A percentile compares a stretch with the other conserved stretches of the same genome.
Conservation (phyloP, 1,140 invertebrate species). For the Mylabris phalerata region DNA sequence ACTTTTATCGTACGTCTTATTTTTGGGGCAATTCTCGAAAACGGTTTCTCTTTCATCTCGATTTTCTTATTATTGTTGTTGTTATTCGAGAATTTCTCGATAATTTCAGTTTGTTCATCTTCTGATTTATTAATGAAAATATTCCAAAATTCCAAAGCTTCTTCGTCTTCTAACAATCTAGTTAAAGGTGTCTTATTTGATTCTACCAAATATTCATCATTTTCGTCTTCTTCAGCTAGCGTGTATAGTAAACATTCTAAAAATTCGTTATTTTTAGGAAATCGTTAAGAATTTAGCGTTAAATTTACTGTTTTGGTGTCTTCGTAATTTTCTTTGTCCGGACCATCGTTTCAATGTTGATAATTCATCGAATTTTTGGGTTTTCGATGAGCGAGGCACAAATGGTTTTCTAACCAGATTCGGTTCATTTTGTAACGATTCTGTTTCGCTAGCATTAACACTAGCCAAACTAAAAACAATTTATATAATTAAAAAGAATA, state of each 20-base stretch:
- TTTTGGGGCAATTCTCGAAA: conserved; percentile 25
- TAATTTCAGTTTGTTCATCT: conserved; percentile 28
- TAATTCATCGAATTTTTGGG: conserved; percentile 52
- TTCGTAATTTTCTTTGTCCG: conserved; percentile 68
- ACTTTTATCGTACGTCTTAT: conserved; percentile 28
- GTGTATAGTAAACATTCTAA: conserved; percentile 29
- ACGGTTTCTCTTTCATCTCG: conserved; percentile 5
- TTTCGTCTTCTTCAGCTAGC: conserved; percentile 27
- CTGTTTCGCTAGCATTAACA: conserved; percentile 39
- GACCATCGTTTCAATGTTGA: conserved; percentile 76
- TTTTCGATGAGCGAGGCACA: background rate
- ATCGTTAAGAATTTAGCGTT: conserved; percentile 2
- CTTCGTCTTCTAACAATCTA: conserved; percentile 25
- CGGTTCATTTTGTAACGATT: conserved; percentile 66
- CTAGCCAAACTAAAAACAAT: conserved; percentile 24
- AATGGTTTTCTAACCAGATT: conserved; percentile 41
- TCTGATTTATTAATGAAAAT: conserved; percentile 31
- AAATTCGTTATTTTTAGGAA: conserved; percentile 7
- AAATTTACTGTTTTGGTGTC: conserved; percentile 58
- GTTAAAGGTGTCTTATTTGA: conserved; percentile 30
- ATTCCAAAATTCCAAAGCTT: conserved; percentile 32
- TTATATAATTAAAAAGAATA: conserved; percentile 2
- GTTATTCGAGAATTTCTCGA: conserved; percentile 22
- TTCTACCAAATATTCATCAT: conserved; percentile 20
- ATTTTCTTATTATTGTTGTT: conserved; percentile 4